Evolutionary conservation across 2,888 invertebrate species (phyloP).

Genomic region (Globia sparganii): DNA sequence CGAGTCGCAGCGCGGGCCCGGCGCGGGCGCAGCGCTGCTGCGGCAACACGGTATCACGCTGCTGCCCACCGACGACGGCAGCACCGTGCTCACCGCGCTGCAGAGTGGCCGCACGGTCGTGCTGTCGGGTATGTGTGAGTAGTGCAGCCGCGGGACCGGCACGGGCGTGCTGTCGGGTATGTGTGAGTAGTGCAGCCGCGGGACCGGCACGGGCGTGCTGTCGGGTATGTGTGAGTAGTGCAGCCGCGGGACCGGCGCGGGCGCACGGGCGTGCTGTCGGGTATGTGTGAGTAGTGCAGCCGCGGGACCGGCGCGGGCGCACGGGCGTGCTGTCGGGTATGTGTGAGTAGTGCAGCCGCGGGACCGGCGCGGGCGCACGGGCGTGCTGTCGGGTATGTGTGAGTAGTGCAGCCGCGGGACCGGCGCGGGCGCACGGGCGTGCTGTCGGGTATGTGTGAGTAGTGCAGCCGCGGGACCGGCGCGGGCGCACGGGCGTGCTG

Average conservation of each 20-base stretch:
- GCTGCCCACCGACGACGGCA: constrained; percentile 94
- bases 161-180: not conserved
- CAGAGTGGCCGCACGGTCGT: constrained; percentile 96
- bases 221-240: no score
- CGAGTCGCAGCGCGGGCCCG: not conserved
- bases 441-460: no score
- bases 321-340: not conserved
- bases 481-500: not conserved
- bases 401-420: no score
- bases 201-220: not conserved
- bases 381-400: no score
- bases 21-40: constrained; percentile 88
- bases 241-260: no score
- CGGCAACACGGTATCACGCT: constrained; percentile 96
- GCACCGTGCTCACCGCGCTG: constrained; percentile 94
- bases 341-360: no score
- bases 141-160: no score
- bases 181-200: no score
- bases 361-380: not conserved
- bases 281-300: no score
- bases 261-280: not conserved
- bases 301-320: no score
- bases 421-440: not conserved
- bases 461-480: no score
- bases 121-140: constrained; percentile 92